Conservation (phyloP, 1,140 invertebrate species). For the Coenobita brevimanus region DNA sequence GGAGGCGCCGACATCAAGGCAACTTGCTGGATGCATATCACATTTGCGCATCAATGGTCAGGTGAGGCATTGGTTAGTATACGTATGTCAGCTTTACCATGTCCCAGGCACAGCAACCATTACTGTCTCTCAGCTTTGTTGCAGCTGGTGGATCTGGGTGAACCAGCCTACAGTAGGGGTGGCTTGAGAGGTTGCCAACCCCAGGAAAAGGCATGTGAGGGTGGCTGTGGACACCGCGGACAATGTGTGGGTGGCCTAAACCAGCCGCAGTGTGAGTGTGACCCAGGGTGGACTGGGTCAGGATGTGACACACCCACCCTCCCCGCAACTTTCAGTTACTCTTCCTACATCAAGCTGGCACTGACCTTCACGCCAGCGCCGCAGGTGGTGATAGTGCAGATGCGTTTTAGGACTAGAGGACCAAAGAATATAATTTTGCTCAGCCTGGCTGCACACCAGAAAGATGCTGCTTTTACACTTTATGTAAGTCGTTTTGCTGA, state of each 20-base stretch:
- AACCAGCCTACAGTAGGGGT: not conserved
- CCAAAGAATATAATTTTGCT: no score
- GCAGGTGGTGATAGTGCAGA: not conserved
- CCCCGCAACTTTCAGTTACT: not conserved
- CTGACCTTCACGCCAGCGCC: not conserved
- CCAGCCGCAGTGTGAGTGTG: not conserved
- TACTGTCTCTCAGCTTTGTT: not conserved
- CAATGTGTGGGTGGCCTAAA: not conserved
- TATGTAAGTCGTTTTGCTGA: not conserved
- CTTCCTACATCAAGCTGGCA: not conserved
- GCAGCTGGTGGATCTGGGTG: not conserved
- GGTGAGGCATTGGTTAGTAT: not conserved
- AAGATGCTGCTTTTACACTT: not conserved
- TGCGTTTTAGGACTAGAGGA: not conserved
- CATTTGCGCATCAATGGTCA: not conserved
- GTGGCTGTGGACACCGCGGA: not conserved
- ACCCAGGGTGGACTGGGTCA: not conserved
- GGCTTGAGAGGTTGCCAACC: not conserved
- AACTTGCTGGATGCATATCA: not conserved
- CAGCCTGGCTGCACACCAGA: not conserved
- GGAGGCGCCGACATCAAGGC: not conserved
- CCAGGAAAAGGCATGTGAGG: not conserved
- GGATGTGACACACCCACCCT: not conserved
- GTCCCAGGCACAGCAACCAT: not conserved
- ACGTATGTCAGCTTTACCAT: not conserved